Evolutionary conservation across 2,888 invertebrate genomes (phyloP).

Genomic region (Cantharis nigra): DNA sequence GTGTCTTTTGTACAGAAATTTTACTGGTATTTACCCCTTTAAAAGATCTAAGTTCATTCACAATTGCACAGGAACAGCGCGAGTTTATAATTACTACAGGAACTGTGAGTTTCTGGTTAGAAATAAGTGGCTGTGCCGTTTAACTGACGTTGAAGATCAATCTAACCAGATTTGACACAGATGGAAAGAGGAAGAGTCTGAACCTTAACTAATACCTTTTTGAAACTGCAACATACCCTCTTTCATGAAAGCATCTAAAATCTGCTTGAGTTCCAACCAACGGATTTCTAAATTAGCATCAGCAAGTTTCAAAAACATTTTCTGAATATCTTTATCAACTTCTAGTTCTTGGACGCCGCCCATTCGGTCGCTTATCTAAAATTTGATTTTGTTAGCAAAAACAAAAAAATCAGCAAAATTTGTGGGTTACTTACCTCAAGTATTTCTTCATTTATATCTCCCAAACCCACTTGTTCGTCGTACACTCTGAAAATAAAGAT

Average conservation of each 20-base stretch:
- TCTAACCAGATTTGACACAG: too few species aligned
- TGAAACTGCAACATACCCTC: conserved; percentile 63
- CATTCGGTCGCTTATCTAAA: conserved; percentile 50
- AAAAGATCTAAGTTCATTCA: too few species aligned
- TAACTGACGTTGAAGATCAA: too few species aligned
- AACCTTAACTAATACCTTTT: too few species aligned
- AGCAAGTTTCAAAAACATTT: conserved; percentile 84
- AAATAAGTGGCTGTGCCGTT: too few species aligned
- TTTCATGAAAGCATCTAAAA: conserved; percentile 86
- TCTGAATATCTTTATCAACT: conserved; percentile 63
- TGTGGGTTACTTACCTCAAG: conserved; percentile 57
- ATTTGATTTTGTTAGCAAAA: conserved; percentile 45
- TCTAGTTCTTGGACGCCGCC: conserved; percentile 53
- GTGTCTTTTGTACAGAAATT: too few species aligned
- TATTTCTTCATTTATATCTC: conserved; percentile 60
- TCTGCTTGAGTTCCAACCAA: conserved; percentile 90
- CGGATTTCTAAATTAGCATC: conserved; percentile 92
- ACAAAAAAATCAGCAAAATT: too few species aligned
- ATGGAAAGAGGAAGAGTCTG: too few species aligned
- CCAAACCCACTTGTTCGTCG: conserved; percentile 84
- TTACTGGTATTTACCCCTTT: too few species aligned
- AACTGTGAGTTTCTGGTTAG: too few species aligned
- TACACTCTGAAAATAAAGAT: conserved; percentile 73
- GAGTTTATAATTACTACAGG: too few species aligned
- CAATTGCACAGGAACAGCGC: too few species aligned